A percentile compares a stretch with the other conserved stretches of the same genome.
phyloP scores from a whole-genome alignment of 1,140 invertebrate species.

The Cardiocondyla obscurior region DNA sequence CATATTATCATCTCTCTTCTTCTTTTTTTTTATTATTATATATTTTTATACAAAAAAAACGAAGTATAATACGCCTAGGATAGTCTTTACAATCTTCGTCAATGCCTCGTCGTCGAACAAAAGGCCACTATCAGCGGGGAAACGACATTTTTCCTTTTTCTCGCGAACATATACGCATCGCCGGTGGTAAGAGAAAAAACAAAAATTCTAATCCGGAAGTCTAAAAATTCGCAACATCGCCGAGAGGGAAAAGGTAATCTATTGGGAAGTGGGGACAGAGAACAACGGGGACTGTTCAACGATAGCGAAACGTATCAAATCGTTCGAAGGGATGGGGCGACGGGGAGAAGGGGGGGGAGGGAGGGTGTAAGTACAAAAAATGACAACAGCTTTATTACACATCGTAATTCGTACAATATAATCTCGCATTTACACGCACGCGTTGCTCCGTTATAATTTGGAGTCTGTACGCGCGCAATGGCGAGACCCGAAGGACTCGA shows the following conservation, averaged over 20 bases:
- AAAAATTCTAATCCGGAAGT: slow-evolving; percentile 1
- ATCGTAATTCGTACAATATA: slow-evolving; percentile 72
- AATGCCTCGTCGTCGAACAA: slow-evolving; percentile 63
- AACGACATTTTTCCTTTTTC: slow-evolving; percentile 1
- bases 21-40: too few species aligned
- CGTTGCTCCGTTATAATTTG: slow-evolving; percentile 57
- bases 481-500: neutral
- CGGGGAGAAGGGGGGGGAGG: too few species aligned
- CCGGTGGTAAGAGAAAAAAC: neutral
- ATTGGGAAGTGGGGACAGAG: neutral
- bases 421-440: slow-evolving; percentile 72
- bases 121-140: slow-evolving; percentile 52
- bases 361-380: slow-evolving; percentile 81
- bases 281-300: slow-evolving; percentile 43
- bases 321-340: slow-evolving; percentile 70
- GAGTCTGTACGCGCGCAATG: slow-evolving; percentile 47
- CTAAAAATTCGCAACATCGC: neutral
- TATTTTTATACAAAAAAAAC: slow-evolving; percentile 79
- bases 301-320: slow-evolving; percentile 67
- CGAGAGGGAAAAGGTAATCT: slow-evolving; percentile 1
- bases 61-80: slow-evolving; percentile 58
- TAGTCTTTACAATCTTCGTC: slow-evolving; percentile 75
- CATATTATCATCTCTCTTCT: slow-evolving; percentile 51
- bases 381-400: slow-evolving; percentile 80
- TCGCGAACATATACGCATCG: neutral